Percentiles rank a stretch among this genome's conserved stretches.
These are phyloP conservation scores for Copidosoma floridanum DNA, from an alignment of 1,140 invertebrate genomes.

Conservation along the genomic window DNA sequence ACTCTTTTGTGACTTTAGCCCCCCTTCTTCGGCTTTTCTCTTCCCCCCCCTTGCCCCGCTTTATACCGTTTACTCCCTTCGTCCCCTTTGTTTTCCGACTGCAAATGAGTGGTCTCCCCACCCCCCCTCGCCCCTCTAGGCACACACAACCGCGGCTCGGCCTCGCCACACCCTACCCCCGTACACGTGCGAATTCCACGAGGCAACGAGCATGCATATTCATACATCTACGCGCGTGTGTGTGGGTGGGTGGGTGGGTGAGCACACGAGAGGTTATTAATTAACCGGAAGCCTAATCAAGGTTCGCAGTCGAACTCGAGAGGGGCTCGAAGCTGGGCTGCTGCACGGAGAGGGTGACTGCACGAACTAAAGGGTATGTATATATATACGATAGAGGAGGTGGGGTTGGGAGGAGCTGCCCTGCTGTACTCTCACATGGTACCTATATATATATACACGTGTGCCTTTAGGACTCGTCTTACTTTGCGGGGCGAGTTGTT, in stretches of 20 bases:
- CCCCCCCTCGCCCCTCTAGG: conserved; percentile 20
- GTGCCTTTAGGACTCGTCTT: no score
- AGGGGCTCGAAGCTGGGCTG: conserved; percentile 22
- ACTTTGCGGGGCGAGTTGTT: no score
- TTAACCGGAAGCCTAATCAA: conserved; percentile 58
- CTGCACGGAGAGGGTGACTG: no score
- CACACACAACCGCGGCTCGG: no score
- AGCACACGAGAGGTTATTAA: conserved; percentile 57
- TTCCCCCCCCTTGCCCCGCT: no score
- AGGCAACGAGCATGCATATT: conserved; percentile 54
- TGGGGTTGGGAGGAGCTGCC: no score
- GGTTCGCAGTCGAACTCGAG: conserved; percentile 48
- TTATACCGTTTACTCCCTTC: conserved; percentile 33
- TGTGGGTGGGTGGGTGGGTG: conserved; percentile 54
- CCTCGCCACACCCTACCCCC: no score
- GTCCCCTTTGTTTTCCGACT: conserved; percentile 54
- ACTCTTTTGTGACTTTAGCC: not conserved
- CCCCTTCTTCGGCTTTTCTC: not conserved
- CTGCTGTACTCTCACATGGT: no score
- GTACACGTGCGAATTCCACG: conserved; percentile 39
- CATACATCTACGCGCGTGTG: conserved; percentile 53
- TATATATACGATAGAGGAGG: no score
- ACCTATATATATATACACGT: no score
- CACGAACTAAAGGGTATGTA: no score
- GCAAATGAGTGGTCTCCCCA: conserved; percentile 52